Conservation (phyloP, 1,140 invertebrate species). For the Bombus superbus region DNA sequence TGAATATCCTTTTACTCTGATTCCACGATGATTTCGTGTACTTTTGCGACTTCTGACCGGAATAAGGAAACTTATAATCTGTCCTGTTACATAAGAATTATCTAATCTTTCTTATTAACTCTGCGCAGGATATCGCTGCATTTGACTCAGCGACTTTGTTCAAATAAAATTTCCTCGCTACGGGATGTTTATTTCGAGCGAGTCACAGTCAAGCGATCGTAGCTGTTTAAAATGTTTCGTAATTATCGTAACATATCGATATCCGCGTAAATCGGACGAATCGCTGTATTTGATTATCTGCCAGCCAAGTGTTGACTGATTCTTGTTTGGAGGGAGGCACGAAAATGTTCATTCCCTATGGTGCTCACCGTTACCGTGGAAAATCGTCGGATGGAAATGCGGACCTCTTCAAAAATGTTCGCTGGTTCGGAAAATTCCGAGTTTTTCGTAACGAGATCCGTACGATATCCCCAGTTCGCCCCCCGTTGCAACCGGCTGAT, state of each 20-base stretch:
- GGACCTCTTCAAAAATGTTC: not conserved
- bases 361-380: not conserved
- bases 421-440: slow-evolving; percentile 22
- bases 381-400: not conserved
- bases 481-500: not conserved
- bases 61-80: not conserved
- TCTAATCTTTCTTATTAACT: not conserved
- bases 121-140: not conserved
- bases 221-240: not conserved
- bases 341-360: not conserved
- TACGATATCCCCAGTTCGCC: not conserved
- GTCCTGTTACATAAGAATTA: not conserved
- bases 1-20: slow-evolving; percentile 1
- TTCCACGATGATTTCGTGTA: not conserved
- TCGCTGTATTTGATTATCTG: not conserved
- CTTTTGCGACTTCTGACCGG: not conserved
- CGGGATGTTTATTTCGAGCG: not conserved
- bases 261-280: not conserved
- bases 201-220: not conserved
- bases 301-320: slow-evolving; percentile 5
- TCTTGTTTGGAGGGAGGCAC: not conserved
- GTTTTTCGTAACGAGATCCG: slow-evolving; percentile 26
- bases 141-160: not conserved
- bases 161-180: not conserved
- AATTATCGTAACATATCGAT: not conserved